A percentile compares a stretch with the other conserved stretches of the same genome.
Conservation (phyloP, 2,888 invertebrate genomes). For the Apantesis nais region DNA sequence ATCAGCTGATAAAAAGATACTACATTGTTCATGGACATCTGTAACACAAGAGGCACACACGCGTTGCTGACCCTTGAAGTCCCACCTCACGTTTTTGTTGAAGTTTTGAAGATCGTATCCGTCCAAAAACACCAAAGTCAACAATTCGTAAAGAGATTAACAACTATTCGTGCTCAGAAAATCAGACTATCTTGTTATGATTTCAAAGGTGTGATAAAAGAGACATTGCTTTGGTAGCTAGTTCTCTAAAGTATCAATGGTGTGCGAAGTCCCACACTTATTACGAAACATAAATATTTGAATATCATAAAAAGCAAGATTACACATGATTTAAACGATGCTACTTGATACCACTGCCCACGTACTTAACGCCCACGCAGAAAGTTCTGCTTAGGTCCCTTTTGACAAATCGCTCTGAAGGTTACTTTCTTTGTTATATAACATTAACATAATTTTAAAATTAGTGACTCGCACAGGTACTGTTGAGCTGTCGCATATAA, state of each 20-base stretch:
- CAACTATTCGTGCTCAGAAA: background rate
- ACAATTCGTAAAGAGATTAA: background rate
- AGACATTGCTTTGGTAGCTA: background rate
- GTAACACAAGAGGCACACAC: too few species aligned
- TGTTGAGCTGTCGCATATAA: background rate
- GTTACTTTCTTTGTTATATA: conserved; percentile 35
- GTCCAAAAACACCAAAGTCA: background rate
- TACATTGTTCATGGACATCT: background rate
- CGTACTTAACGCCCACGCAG: conserved; percentile 42
- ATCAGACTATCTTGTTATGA: background rate
- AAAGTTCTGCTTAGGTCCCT: conserved; percentile 41
- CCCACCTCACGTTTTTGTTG: too few species aligned
- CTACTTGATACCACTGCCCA: conserved; percentile 47
- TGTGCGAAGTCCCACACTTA: conserved; percentile 21
- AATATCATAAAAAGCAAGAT: conserved; percentile 44
- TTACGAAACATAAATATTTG: conserved; percentile 57
- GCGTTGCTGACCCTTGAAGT: background rate
- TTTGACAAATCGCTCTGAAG: conserved; percentile 42
- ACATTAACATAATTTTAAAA: conserved; percentile 20
- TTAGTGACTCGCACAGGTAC: conserved; percentile 10
- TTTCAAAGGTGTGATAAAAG: background rate
- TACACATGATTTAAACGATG: conserved; percentile 48
- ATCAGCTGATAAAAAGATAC: too few species aligned
- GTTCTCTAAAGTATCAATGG: conserved; percentile 7
- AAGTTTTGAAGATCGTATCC: background rate